These are phyloP conservation scores for Perizoma affinitatum DNA, from an alignment of 2,888 invertebrate genomes.

Conservation along the genomic window DNA sequence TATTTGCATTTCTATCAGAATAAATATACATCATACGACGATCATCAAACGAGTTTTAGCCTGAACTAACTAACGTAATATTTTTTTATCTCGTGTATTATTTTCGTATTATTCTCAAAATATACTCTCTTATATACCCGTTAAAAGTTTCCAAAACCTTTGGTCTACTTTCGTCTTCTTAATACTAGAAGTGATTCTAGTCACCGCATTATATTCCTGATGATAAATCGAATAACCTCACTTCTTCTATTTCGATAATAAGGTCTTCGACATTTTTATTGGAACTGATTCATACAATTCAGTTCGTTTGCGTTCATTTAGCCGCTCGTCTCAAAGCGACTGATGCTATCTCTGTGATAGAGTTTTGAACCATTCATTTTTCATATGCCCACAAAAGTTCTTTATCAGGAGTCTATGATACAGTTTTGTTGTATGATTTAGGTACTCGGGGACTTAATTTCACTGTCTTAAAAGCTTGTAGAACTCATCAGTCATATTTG, in stretches of 20 bases:
- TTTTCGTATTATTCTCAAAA: no score
- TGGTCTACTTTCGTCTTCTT: no score
- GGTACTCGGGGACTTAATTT: conserved; percentile 29
- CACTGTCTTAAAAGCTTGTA: conserved; percentile 39
- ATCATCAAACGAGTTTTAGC: conserved; percentile 1
- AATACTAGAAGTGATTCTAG: no score
- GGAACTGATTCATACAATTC: conserved; percentile 28
- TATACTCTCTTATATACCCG: no score
- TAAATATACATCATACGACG: neutral
- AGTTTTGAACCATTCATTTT: conserved; percentile 38
- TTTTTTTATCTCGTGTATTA: no score
- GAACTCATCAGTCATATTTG: conserved; percentile 35
- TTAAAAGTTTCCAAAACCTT: no score
- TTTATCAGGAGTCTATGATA: conserved; percentile 36
- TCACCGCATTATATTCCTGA: no score
- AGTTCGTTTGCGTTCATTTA: conserved; percentile 14
- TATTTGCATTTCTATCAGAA: conserved; percentile 17
- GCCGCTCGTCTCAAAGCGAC: conserved; percentile 23
- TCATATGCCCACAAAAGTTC: conserved; percentile 35
- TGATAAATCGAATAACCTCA: no score
- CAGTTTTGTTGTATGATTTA: conserved; percentile 40
- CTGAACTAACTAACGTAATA: no score
- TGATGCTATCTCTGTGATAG: conserved; percentile 39
- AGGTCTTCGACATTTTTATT: conserved; percentile 43
- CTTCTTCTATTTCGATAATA: conserved; percentile 1